Conservation (phyloP, 2,888 invertebrate genomes). For the Trichopoda pennipes region DNA sequence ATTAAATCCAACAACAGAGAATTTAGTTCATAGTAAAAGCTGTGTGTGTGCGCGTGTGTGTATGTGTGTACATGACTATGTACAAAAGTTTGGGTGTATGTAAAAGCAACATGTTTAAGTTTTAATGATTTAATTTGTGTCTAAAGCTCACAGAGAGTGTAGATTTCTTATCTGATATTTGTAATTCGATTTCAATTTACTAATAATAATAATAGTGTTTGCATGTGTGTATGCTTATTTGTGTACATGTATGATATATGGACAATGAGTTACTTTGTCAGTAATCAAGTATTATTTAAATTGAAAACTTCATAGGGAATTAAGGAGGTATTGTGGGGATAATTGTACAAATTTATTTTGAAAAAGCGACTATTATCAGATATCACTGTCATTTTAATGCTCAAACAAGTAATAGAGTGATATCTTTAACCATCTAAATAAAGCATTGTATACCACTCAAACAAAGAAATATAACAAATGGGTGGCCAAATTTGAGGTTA, state of each 20-base stretch:
- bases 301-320: slow-evolving; percentile 68
- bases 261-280: not conserved
- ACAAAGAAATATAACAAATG: not conserved
- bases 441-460: too few species aligned
- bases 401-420: not conserved
- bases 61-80: not conserved
- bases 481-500: too few species aligned
- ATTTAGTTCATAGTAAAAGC: slow-evolving; percentile 42
- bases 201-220: slow-evolving; percentile 52
- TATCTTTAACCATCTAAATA: too few species aligned
- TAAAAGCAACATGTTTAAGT: slow-evolving; percentile 47
- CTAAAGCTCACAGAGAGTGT: slow-evolving; percentile 54
- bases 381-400: not conserved
- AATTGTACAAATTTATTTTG: slow-evolving; percentile 6
- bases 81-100: not conserved
- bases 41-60: slow-evolving; percentile 9
- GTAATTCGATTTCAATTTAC: slow-evolving; percentile 68
- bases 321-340: slow-evolving; percentile 26
- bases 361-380: not conserved
- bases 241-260: not conserved
- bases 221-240: slow-evolving; percentile 2
- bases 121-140: slow-evolving; percentile 62
- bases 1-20: slow-evolving; percentile 73
- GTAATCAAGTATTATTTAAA: slow-evolving; percentile 31
- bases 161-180: slow-evolving; percentile 68